Evolutionary conservation across 2,797 vertebrate species (phyloP), one percentile per base, ranked within the genome.

Genomic region (Darevskia nairensis): DNA sequence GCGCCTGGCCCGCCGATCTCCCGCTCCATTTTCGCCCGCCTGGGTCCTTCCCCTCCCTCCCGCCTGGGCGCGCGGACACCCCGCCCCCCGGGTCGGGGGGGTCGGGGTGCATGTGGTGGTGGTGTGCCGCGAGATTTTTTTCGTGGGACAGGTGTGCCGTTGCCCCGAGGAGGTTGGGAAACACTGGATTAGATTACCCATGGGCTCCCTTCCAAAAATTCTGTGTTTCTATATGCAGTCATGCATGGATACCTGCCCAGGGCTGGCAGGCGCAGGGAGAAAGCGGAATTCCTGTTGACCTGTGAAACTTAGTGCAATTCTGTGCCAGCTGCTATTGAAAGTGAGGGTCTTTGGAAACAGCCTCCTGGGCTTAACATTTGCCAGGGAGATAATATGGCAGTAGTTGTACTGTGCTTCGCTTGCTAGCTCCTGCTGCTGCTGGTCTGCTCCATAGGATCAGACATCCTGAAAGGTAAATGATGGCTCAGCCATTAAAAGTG

Each of bases 401-500:
- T 35, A 35, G 19, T 72, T 71, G 21, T 59, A 32, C 29, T 27
- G 8, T 29, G 72, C 11, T 80, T 39, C 35, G 68, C 27, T 44
- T n/a, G n/a, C 50, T 55, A 44, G 7, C 3, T 74, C 8, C 59
- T 39, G 10, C 50, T 59, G 50, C 35, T 61, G 35, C 15, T 59
- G 29, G 15, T 84, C 35, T 46, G 11, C 41, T 32, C 39, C 77
- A 84, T 61, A 46, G 8, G 6, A 78, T 41, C 29, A 35, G 29
- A 35, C n/a, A 35, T 71, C n/a, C 9, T 80, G 66, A 35, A 82
- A 87, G 74, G 80, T 82, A 76, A 68, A 82, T 75, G n/a, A 50
- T 59, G 66, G 35, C 66, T 80, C 66, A 80, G 50, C 55, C 50
- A 44, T 27, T 88, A 19, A 84, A 61, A 72, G 23, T 44, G 50